phyloP scores from a whole-genome alignment of 2,888 invertebrate genomes.

The Leucophenga maculata region DNA sequence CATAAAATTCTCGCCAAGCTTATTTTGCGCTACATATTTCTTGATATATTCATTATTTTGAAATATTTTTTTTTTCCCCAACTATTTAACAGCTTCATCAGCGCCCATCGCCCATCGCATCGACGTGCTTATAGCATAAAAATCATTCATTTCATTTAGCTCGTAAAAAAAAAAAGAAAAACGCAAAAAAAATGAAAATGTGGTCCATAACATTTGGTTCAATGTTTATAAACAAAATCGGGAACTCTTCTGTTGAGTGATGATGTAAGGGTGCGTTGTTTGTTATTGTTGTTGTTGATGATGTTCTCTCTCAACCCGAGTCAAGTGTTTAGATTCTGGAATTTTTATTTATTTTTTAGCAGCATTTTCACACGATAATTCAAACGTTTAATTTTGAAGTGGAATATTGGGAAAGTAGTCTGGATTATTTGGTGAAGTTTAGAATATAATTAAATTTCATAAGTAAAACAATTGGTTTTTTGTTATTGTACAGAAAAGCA shows the following conservation, averaged over 20 bases:
- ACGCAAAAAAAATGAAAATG: too few relatives aligned
- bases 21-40: too few relatives aligned
- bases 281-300: background rate
- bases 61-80: background rate
- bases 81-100: constrained; percentile 17
- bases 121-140: background rate
- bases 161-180: background rate
- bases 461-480: too few relatives aligned
- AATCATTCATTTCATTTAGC: background rate
- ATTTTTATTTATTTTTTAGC: constrained; percentile 14
- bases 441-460: too few relatives aligned
- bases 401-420: background rate
- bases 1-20: background rate
- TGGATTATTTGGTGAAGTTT: background rate
- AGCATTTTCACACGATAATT: constrained; percentile 16
- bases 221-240: too few relatives aligned
- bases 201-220: too few relatives aligned
- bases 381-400: background rate
- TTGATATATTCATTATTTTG: too few relatives aligned
- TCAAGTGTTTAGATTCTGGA: constrained; percentile 15
- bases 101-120: background rate
- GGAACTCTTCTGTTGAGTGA: too few relatives aligned
- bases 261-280: background rate
- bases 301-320: constrained; percentile 3
- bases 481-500: too few relatives aligned